Conservation (phyloP, 2,113 vertebrate genomes). For the Misgurnus mizolepis region DNA sequence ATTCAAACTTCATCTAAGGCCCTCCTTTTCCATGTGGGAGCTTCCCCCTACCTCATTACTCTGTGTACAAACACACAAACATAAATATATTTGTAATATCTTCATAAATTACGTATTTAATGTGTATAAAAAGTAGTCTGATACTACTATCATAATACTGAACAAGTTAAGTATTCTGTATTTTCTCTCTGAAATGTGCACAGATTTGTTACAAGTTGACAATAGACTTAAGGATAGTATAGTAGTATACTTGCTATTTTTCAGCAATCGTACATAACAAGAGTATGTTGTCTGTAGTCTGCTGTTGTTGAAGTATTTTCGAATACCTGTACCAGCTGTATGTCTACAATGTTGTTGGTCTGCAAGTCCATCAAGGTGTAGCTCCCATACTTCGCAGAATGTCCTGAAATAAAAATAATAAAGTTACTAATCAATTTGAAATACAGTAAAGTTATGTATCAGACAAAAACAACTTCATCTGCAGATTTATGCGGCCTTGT, state of each 20-base stretch:
- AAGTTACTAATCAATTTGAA: not conserved
- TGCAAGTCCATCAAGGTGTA: not conserved
- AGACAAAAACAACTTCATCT: not conserved
- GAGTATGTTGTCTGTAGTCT: not conserved
- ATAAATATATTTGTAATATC: not conserved
- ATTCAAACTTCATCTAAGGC: not conserved
- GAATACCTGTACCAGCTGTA: constrained; percentile 9
- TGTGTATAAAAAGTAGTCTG: too few species aligned
- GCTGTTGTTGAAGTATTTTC: not conserved
- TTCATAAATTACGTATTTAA: not conserved
- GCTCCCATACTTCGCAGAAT: not conserved
- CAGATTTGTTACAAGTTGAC: too few species aligned
- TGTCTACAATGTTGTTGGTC: constrained; percentile 1
- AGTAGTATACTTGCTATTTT: not conserved
- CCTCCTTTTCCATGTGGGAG: not conserved
- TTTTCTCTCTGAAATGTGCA: too few species aligned
- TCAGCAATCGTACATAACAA: not conserved
- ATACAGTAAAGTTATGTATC: not conserved
- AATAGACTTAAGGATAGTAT: too few species aligned
- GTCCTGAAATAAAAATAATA: not conserved
- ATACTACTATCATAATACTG: too few species aligned
- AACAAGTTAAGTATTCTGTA: too few species aligned
- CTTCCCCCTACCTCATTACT: not conserved
- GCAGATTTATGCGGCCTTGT: not conserved
- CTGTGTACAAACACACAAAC: not conserved